Base-by-base conservation (phyloP, 2,888 invertebrate species). In the Zygaena filipendulae region DNA sequence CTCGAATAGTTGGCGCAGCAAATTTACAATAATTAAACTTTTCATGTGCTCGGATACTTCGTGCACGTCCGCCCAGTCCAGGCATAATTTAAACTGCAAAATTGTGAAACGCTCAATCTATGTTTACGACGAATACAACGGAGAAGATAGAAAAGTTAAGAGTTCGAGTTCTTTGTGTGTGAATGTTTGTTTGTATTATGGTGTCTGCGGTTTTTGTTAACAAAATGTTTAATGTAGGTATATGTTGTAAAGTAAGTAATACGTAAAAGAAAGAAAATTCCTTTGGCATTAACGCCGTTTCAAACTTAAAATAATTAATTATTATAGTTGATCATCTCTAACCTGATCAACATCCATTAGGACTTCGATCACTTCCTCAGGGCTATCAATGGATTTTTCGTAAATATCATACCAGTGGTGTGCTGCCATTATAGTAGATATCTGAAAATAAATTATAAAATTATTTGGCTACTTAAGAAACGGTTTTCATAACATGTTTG, bases 1-100 rank as follows among this genome's bases (percentile, higher is more conserved):
- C 42, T 83, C 82, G 36, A 87, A 81, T 14, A 86, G 52, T 30
- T 82, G 82, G 2, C 82, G 61, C 9, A 87, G 52, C 3, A 82
- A 80, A 60, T 74, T 82, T 44, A 71, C 68, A 0, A 79, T 69
- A 29, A 84, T 71, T 37, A 83, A 47, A 49, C 80, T 74, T 37
- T 84, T 80, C 54, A 83, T 75, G 39, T 82, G 71, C 23, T 82
- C 72, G 1, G 81, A 81, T 9, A 84, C 79, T 11, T 82, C 72
- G 38, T 88, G 86, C 6, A 84, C 81, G 24, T 86, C 82, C 6
- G 88, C 82, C 86, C 90, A 91, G 35, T 87, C 83, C 24, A 88
- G 67, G 40, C 90, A 86, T 2, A 88, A 49, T 42, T 87, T 82
- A 37, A 84, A 83, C 82, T 87, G 66, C 30, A 72, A 72, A n/a